Evolutionary conservation across 2,797 vertebrate species (phyloP).

Genomic region (Setipinna tenuifilis): DNA sequence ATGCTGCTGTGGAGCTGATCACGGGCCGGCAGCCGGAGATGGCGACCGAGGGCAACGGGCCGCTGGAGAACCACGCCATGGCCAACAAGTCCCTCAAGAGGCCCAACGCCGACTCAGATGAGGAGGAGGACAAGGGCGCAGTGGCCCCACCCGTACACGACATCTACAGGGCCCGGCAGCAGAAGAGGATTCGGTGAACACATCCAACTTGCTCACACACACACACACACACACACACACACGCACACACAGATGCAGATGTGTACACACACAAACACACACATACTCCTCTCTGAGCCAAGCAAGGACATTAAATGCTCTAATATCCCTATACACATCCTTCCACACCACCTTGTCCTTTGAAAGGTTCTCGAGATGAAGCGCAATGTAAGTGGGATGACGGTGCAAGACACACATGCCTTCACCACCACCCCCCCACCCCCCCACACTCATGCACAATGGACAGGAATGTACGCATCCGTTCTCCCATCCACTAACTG

Average conservation of each 20-base stretch:
- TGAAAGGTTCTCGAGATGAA: conserved; percentile 17
- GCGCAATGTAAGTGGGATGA: conserved; percentile 32
- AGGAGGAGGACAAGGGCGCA: conserved; percentile 95
- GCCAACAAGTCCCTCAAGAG: conserved; percentile 92
- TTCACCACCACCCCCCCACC: neutral
- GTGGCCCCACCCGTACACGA: conserved; percentile 95
- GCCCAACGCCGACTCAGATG: conserved; percentile 94
- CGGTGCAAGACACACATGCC: conserved; percentile 30
- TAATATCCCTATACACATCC: conserved; percentile 1
- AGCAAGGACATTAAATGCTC: conserved; percentile 38
- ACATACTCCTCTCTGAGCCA: conserved; percentile 41
- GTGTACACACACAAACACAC: conserved; percentile 20
- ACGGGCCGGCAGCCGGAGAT: conserved; percentile 88
- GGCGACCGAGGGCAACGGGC: conserved; percentile 88
- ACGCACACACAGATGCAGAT: conserved; percentile 29
- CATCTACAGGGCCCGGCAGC: conserved; percentile 96
- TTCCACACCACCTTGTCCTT: conserved; percentile 4
- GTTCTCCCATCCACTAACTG: conserved; percentile 21
- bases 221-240: conserved; percentile 24
- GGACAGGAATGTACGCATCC: conserved; percentile 27
- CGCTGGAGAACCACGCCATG: conserved; percentile 87
- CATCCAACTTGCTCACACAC: neutral
- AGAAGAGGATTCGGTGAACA: conserved; percentile 95
- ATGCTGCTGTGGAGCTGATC: conserved; percentile 92
- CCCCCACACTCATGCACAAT: neutral